A percentile compares a stretch with the other conserved stretches of the same genome.
Conservation (phyloP, 2,888 invertebrate species). For the Alsophila aescularia region DNA sequence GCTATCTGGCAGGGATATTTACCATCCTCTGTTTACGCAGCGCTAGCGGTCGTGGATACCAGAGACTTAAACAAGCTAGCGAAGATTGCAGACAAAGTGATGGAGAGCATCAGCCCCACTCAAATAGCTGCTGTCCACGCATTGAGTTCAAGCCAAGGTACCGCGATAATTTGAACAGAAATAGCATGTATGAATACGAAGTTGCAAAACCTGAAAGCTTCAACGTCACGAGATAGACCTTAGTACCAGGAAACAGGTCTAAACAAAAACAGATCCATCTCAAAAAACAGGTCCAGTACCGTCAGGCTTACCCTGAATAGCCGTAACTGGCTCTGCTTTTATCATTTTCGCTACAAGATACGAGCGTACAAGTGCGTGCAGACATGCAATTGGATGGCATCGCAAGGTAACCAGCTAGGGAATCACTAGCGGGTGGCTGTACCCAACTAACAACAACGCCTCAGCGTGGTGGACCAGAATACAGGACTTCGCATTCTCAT, state of each 20-base stretch:
- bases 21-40: slow-evolving; percentile 3
- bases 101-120: slow-evolving; percentile 3
- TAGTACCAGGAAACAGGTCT: not conserved
- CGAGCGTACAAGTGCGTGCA: slow-evolving; percentile 1
- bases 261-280: not conserved
- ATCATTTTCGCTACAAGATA: slow-evolving; percentile 2
- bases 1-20: slow-evolving; percentile 22
- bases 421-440: not conserved
- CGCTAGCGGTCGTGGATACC: not conserved
- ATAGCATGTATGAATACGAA: slow-evolving; percentile 7
- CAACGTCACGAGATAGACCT: not conserved
- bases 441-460: not conserved
- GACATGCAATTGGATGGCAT: slow-evolving; percentile 6
- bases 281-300: not conserved
- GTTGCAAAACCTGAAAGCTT: not conserved
- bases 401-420: not conserved
- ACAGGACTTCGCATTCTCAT: slow-evolving; percentile 19
- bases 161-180: not conserved
- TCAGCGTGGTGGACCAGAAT: not conserved
- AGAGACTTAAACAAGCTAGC: not conserved
- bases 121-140: not conserved
- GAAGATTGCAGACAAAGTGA: slow-evolving; percentile 2
- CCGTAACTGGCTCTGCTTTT: slow-evolving; percentile 10
- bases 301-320: not conserved
- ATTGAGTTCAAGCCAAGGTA: not conserved